A percentile compares a stretch with the other conserved stretches of the same genome.
phyloP scores from a whole-genome alignment of 2,888 invertebrate species.

The Beris morrisii region DNA sequence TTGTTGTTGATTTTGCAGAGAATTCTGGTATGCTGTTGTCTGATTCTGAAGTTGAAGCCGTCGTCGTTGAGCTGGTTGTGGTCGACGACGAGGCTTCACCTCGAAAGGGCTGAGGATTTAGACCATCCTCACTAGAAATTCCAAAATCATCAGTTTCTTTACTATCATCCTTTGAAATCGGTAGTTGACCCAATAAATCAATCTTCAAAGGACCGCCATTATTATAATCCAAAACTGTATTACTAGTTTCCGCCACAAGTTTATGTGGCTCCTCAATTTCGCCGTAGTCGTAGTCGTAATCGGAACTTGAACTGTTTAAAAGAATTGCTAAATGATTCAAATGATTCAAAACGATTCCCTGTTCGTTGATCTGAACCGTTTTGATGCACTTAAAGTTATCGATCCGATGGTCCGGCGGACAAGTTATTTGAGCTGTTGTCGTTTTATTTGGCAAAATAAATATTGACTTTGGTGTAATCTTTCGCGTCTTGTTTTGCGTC shows the following conservation, averaged over 20 bases:
- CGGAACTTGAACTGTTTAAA: conserved; percentile 32
- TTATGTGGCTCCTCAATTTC: conserved; percentile 42
- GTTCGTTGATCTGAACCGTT: conserved; percentile 48
- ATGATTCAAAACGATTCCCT: conserved; percentile 43
- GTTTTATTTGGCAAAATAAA: conserved; percentile 50
- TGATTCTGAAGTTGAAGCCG: not conserved
- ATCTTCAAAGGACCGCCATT: conserved; percentile 53
- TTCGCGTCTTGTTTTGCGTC: conserved; percentile 51
- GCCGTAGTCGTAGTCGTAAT: conserved; percentile 49
- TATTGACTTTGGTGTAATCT: conserved; percentile 56
- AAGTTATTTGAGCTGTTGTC: conserved; percentile 41
- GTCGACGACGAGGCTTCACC: conserved; percentile 29
- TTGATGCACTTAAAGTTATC: conserved; percentile 52
- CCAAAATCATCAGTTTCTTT: conserved; percentile 28
- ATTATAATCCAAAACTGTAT: conserved; percentile 12
- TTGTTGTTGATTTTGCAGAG: conserved; percentile 4
- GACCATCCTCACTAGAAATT: conserved; percentile 9
- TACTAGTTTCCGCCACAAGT: not conserved
- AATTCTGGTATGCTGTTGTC: conserved; percentile 11
- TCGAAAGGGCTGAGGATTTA: conserved; percentile 36
- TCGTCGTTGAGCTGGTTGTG: conserved; percentile 19
- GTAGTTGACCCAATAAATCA: conserved; percentile 51
- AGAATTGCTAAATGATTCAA: conserved; percentile 37
- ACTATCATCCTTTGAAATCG: conserved; percentile 41
- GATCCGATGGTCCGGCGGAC: conserved; percentile 51